Evolutionary conservation across 1,140 invertebrate genomes (phyloP).

Genomic region (Ruditapes philippinarum): DNA sequence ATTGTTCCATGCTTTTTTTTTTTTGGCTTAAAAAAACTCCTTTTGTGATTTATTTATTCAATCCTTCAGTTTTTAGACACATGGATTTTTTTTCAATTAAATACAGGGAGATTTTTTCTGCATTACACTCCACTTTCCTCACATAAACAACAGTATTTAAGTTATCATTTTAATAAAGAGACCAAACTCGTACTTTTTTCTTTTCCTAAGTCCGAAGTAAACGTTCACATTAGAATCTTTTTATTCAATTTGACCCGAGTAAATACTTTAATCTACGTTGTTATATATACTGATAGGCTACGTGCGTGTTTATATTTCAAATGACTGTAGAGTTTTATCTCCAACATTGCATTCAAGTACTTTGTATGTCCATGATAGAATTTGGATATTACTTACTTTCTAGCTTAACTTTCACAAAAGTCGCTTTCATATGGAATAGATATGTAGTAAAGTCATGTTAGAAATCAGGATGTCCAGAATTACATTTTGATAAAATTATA

Average conservation of each 20-base stretch:
- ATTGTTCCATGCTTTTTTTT: too few relatives aligned
- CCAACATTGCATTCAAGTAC: not conserved
- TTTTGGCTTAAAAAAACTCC: too few relatives aligned
- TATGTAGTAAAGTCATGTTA: too few relatives aligned
- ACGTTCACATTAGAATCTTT: not conserved
- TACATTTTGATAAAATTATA: too few relatives aligned
- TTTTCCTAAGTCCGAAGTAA: not conserved
- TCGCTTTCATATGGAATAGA: too few relatives aligned
- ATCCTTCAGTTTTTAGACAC: too few relatives aligned
- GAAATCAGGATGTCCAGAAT: too few relatives aligned
- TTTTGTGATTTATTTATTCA: too few relatives aligned
- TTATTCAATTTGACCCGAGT: not conserved
- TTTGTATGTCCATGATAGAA: conserved; percentile 1
- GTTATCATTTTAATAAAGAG: not conserved
- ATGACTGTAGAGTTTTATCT: not conserved
- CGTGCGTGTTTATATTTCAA: conserved; percentile 6
- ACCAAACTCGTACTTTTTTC: not conserved
- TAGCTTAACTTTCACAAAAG: not conserved
- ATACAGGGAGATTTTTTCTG: too few relatives aligned
- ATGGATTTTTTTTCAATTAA: too few relatives aligned
- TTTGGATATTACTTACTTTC: not conserved
- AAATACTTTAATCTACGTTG: not conserved
- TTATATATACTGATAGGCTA: not conserved
- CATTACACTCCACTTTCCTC: too few relatives aligned
- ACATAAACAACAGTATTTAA: not conserved